Conservation (phyloP, 2,888 invertebrate species). For the Plutella xylostella region DNA sequence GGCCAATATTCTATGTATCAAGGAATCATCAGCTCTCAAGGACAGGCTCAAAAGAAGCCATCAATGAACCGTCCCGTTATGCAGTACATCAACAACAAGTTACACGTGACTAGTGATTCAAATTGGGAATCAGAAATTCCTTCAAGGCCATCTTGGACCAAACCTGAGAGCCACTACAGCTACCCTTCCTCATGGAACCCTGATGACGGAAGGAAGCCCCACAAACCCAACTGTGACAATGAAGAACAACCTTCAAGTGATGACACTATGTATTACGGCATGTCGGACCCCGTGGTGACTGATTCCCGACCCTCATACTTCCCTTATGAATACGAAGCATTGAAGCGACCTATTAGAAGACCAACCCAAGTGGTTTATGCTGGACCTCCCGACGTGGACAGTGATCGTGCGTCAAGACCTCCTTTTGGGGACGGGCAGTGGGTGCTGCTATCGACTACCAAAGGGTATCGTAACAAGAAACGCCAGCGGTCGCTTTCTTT, state of each 20-base stretch:
- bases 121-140: slow-evolving; percentile 49
- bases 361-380: slow-evolving; percentile 64
- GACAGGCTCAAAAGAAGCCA: slow-evolving; percentile 42
- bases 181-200: slow-evolving; percentile 46
- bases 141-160: slow-evolving; percentile 50
- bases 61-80: slow-evolving; percentile 37
- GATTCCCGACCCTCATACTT: slow-evolving; percentile 61
- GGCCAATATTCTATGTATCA: slow-evolving; percentile 29
- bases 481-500: slow-evolving; percentile 49
- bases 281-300: slow-evolving; percentile 55
- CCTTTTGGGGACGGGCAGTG: slow-evolving; percentile 79
- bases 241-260: slow-evolving; percentile 34
- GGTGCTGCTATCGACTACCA: slow-evolving; percentile 82
- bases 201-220: slow-evolving; percentile 51
- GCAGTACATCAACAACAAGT: slow-evolving; percentile 50
- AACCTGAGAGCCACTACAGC: slow-evolving; percentile 34
- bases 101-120: slow-evolving; percentile 31
- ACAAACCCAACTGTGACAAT: slow-evolving; percentile 53
- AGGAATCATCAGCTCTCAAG: slow-evolving; percentile 35
- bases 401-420: slow-evolving; percentile 70
- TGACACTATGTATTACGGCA: slow-evolving; percentile 45
- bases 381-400: slow-evolving; percentile 45
- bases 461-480: slow-evolving; percentile 75
- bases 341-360: slow-evolving; percentile 47
- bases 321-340: slow-evolving; percentile 56